A percentile compares a stretch with the other conserved stretches of the same genome.
These are phyloP conservation scores for Choristoneura rosaceana DNA, from an alignment of 2,888 invertebrate genomes.

Conservation along the genomic window DNA sequence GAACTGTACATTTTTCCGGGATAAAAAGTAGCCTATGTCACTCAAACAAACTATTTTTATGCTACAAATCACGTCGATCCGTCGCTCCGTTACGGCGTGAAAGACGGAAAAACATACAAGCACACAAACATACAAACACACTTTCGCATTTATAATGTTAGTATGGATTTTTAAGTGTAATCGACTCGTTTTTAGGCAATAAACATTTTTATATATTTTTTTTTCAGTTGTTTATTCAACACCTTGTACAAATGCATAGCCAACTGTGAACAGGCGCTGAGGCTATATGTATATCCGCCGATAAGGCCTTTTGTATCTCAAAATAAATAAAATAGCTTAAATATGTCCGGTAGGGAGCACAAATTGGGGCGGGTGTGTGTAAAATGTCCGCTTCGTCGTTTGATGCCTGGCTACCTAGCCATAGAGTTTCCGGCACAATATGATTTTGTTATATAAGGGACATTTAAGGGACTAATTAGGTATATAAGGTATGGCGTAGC, in stretches of 20 bases:
- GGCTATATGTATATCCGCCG: conserved; percentile 77
- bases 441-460: neutral
- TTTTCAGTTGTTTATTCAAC: too few species aligned
- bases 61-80: too few species aligned
- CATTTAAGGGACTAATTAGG: neutral
- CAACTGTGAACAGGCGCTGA: conserved; percentile 54
- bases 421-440: neutral
- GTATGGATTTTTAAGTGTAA: too few species aligned
- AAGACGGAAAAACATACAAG: too few species aligned
- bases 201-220: too few species aligned
- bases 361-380: conserved; percentile 59
- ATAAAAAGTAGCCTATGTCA: too few species aligned
- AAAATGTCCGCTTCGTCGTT: conserved; percentile 44
- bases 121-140: too few species aligned
- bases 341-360: conserved; percentile 77
- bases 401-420: conserved; percentile 1
- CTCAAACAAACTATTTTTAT: too few species aligned
- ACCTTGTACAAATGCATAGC: neutral
- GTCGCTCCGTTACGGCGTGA: too few species aligned
- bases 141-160: too few species aligned
- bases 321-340: conserved; percentile 84
- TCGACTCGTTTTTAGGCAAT: too few species aligned
- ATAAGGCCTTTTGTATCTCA: conserved; percentile 83
- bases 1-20: too few species aligned
- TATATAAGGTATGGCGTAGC: neutral